Base-by-base conservation (phyloP, 2,888 invertebrate species). In the Notodonta ziczac region DNA sequence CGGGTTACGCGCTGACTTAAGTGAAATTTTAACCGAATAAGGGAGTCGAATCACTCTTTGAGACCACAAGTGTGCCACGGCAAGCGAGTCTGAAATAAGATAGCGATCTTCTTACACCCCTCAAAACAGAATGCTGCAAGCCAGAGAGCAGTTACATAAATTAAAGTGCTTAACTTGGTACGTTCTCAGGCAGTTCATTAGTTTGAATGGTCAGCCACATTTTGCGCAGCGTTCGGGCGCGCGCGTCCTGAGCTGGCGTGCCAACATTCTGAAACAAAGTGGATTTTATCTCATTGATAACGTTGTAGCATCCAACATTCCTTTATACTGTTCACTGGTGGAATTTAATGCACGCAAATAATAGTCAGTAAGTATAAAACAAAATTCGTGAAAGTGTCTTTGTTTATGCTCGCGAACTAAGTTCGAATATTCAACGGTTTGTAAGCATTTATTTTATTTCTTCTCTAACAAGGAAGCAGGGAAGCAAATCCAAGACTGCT, bases 261-360 rank as follows among this genome's bases (percentile, higher is more conserved):
- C 54, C 54, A 54, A 54, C 54, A 54, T 39, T 54, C 54, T 54
- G 54, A 39, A 35, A 54, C 54, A 54, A 39, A 39, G 54, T 39
- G 35, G 54, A 39, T 54, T 54, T 54, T 54, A 54, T 54, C 54
- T 9, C 54, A 14, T 39, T 32, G 39, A 54, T 54, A 54, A 54
- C 54, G 14, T 54, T 54, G 54, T 39, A 54, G 54, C 39, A 54
- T 35, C 54, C 54, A 54, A 35, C 54, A 54, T 54, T 7, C 54
- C 54, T 14, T 39, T 32, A 39, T 39, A 39, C 14, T n/a, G 13
- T 8, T 9, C 52, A 54, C n/a, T 54, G 9, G 9, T 2, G 54
- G 35, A 54, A 54, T 54, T 54, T 54, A 54, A 54, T 54, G 14
- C n/a, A 54, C n/a, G n/a, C 14, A 7, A 0, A 14, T 48, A 48